A percentile compares a stretch with the other conserved stretches of the same genome.
Conservation (phyloP, 2,888 invertebrate genomes). For the Lasioglossum figueresi region DNA sequence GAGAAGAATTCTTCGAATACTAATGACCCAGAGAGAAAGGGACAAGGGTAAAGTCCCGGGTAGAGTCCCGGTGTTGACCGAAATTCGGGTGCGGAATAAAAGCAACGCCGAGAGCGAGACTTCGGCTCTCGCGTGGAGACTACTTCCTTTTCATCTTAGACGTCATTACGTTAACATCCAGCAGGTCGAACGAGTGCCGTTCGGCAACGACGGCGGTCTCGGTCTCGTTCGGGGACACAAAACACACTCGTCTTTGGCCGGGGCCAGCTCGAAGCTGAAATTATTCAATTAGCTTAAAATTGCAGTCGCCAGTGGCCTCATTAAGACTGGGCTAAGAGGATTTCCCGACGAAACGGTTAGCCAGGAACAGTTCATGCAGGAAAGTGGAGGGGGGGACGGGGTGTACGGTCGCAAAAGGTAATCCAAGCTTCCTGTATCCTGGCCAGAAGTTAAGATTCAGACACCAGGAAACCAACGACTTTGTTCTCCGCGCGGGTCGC, state of each 20-base stretch:
- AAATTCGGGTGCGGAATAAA: background rate
- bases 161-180: slow-evolving; percentile 26
- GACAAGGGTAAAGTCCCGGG: background rate
- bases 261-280: slow-evolving; percentile 73
- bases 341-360: slow-evolving; percentile 65
- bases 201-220: background rate
- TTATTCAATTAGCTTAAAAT: slow-evolving; percentile 81
- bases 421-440: slow-evolving; percentile 22
- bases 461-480: slow-evolving; percentile 41
- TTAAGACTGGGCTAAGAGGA: slow-evolving; percentile 81
- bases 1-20: background rate
- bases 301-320: slow-evolving; percentile 72
- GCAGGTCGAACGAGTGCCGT: background rate
- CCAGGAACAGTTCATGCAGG: slow-evolving; percentile 34
- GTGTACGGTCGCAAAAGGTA: slow-evolving; percentile 18
- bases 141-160: slow-evolving; percentile 13
- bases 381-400: slow-evolving; percentile 7
- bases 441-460: slow-evolving; percentile 53
- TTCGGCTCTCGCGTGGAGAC: background rate
- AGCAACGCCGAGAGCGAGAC: background rate
- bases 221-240: slow-evolving; percentile 46
- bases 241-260: slow-evolving; percentile 50
- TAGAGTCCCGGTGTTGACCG: background rate
- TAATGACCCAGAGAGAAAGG: background rate
- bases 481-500: slow-evolving; percentile 33